Conservation (phyloP, 1,140 invertebrate genomes). For the Sycophaga agraensis region DNA sequence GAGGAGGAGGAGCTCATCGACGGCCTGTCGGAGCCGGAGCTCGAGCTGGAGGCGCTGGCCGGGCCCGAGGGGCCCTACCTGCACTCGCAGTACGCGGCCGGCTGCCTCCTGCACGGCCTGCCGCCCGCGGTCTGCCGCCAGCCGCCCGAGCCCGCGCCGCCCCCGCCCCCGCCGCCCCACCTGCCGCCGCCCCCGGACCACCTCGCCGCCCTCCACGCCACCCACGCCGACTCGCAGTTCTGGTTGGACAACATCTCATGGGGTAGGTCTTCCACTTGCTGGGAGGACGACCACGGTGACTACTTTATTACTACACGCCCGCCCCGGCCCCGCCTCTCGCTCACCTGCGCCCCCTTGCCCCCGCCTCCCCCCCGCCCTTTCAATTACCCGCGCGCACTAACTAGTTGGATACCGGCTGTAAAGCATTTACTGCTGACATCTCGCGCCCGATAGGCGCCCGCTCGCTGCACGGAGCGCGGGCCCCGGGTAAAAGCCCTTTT, state of each 20-base stretch:
- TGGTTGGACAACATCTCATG: slow-evolving; percentile 56
- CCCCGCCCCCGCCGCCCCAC: background rate
- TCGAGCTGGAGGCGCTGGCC: slow-evolving; percentile 37
- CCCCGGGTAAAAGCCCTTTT: no score
- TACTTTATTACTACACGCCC: background rate
- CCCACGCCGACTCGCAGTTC: slow-evolving; percentile 31
- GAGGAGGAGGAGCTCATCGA: slow-evolving; percentile 17
- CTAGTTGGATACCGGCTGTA: no score
- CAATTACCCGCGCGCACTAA: no score
- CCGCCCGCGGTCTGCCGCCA: slow-evolving; percentile 29
- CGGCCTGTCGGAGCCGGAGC: slow-evolving; percentile 44
- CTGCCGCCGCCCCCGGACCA: slow-evolving; percentile 38
- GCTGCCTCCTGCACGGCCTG: slow-evolving; percentile 47
- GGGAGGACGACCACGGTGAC: background rate
- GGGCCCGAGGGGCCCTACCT: no score
- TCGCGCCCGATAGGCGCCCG: no score
- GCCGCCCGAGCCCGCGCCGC: slow-evolving; percentile 36
- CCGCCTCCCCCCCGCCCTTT: no score
- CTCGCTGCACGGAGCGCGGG: no score
- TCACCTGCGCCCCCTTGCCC: no score
- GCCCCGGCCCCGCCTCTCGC: no score
- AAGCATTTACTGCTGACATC: no score
- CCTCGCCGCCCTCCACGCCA: slow-evolving; percentile 22
- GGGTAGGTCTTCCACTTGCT: slow-evolving; percentile 46
- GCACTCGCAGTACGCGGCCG: slow-evolving; percentile 13